Evolutionary conservation across 2,113 vertebrate species (phyloP).

Genomic region (Microtus richardsoni): DNA sequence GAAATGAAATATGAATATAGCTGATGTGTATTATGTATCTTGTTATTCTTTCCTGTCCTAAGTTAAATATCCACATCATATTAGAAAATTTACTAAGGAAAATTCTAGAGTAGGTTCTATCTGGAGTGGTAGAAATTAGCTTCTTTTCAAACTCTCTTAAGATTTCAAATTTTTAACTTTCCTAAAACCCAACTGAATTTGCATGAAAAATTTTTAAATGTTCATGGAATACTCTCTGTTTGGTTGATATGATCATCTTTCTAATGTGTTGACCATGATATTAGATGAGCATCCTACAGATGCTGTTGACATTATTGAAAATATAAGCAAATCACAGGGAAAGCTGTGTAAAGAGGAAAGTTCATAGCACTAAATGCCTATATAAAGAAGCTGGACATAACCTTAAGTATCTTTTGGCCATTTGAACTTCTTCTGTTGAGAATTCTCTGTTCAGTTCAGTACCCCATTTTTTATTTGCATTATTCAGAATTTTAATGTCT

Average conservation of each 20-base stretch:
- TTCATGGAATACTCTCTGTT: slow-evolving; percentile 56
- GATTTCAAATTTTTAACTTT: slow-evolving; percentile 30
- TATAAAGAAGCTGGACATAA: too few species aligned
- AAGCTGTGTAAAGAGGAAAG: too few species aligned
- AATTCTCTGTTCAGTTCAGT: too few species aligned
- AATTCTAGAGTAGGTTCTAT: slow-evolving; percentile 42
- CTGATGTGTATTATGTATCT: neutral
- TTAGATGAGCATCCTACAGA: slow-evolving; percentile 92
- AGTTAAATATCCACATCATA: neutral
- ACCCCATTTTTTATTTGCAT: too few species aligned
- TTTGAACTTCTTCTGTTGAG: too few species aligned
- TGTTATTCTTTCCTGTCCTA: slow-evolving; percentile 9
- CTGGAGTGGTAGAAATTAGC: slow-evolving; percentile 24
- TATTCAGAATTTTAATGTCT: too few species aligned
- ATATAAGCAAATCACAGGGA: slow-evolving; percentile 86
- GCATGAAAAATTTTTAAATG: neutral
- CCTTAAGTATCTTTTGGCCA: too few species aligned
- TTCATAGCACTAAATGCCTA: too few species aligned
- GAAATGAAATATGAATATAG: slow-evolving; percentile 36
- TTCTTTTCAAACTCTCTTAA: slow-evolving; percentile 49
- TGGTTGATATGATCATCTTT: slow-evolving; percentile 95
- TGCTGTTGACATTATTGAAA: slow-evolving; percentile 92
- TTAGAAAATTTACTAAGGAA: slow-evolving; percentile 28
- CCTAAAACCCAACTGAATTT: slow-evolving; percentile 11
- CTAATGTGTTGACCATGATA: slow-evolving; percentile 89